A percentile compares a stretch with the other conserved stretches of the same genome.
These are phyloP conservation scores for Hyperoplus immaculatus DNA, from an alignment of 2,797 vertebrate species.

Conservation along the genomic window DNA sequence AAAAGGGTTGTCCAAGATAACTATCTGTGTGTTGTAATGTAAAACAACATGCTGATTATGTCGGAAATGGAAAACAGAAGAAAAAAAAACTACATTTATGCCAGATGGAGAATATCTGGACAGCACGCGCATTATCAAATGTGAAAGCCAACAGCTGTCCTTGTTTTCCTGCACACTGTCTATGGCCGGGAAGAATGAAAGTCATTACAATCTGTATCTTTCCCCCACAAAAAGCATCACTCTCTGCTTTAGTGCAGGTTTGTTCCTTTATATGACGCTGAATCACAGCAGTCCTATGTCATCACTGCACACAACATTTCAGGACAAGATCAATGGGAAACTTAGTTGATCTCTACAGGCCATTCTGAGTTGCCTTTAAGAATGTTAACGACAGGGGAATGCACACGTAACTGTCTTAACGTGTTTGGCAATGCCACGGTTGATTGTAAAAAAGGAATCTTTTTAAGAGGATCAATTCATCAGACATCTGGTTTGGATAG, in stretches of 20 bases:
- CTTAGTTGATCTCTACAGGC: conserved; percentile 36
- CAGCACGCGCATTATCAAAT: conserved; percentile 23
- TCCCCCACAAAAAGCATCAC: conserved; percentile 7
- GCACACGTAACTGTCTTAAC: conserved; percentile 66
- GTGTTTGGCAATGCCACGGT: conserved; percentile 70
- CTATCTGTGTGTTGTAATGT: conserved; percentile 15
- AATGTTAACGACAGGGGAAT: conserved; percentile 72
- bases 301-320: conserved; percentile 13
- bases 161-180: conserved; percentile 25
- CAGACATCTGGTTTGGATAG: conserved; percentile 81
- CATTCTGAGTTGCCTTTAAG: conserved; percentile 68
- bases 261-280: conserved; percentile 25
- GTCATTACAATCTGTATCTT: conserved; percentile 35
- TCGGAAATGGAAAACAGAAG: conserved; percentile 30
- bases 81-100: conserved; percentile 5
- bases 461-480: conserved; percentile 78
- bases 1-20: conserved; percentile 22
- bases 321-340: conserved; percentile 50
- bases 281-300: conserved; percentile 22
- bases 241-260: conserved; percentile 25
- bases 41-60: conserved; percentile 28
- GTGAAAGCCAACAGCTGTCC: conserved; percentile 50
- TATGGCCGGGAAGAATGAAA: conserved; percentile 30
- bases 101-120: conserved; percentile 42
- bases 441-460: conserved; percentile 76